A percentile compares a stretch with the other conserved stretches of the same genome.
phyloP scores from a whole-genome alignment of 2,113 vertebrate genomes.

The Tiliqua scincoides region DNA sequence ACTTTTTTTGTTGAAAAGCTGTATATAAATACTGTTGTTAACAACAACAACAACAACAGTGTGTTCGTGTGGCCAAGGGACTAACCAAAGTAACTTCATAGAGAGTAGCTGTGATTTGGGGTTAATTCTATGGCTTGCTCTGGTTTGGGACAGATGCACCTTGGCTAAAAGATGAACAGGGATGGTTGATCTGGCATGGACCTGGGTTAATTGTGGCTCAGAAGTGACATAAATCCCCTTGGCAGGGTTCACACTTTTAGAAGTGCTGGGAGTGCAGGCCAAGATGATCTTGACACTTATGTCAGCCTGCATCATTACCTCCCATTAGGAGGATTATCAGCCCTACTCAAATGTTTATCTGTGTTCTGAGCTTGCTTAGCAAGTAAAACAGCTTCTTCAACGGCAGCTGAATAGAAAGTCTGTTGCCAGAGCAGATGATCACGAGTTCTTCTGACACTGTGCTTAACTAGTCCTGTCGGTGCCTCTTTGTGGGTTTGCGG shows the following conservation, averaged over 20 bases:
- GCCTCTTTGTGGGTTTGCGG: background rate
- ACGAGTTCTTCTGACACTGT: background rate
- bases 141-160: fast-evolving
- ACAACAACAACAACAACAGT: no score
- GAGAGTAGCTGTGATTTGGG: background rate
- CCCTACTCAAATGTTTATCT: fast-evolving
- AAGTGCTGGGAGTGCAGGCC: fast-evolving
- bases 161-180: background rate
- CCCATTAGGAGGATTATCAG: background rate
- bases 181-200: fast-evolving
- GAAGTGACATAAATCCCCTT: background rate
- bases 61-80: fast-evolving
- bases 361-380: background rate
- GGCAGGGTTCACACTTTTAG: fast-evolving
- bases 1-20: no score
- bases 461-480: background rate
- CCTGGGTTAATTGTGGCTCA: background rate
- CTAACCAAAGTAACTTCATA: fast-evolving
- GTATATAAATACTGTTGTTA: no score
- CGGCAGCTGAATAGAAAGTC: background rate
- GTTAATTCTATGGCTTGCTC: background rate
- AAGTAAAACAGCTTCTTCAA: background rate
- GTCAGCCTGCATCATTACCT: background rate
- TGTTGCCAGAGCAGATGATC: background rate
- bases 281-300: background rate